Evolutionary conservation across 2,797 vertebrate species (phyloP).

Genomic region (Lemur catta): DNA sequence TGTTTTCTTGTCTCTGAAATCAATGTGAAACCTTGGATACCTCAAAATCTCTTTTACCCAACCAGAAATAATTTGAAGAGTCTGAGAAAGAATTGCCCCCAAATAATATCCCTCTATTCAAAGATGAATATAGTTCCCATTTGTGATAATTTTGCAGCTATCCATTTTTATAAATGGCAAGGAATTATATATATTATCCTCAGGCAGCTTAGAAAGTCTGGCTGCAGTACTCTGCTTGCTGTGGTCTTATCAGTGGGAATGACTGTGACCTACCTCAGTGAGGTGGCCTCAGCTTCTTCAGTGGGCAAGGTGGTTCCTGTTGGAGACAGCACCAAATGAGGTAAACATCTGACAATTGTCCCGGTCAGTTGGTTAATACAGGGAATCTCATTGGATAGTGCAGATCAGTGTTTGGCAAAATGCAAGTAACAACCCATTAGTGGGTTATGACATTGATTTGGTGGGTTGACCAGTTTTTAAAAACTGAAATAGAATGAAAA

Average conservation of each 20-base stretch:
- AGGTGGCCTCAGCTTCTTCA: background rate
- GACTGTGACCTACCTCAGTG: background rate
- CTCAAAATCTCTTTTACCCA: background rate
- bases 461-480: background rate
- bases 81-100: background rate
- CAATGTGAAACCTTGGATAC: slow-evolving; percentile 10
- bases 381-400: background rate
- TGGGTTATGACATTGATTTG: background rate
- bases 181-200: background rate
- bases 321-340: background rate
- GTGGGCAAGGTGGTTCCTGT: background rate
- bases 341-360: background rate
- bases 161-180: background rate
- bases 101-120: background rate
- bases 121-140: background rate
- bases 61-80: background rate
- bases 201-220: background rate
- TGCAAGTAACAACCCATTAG: background rate
- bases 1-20: background rate
- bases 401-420: background rate
- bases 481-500: slow-evolving; percentile 5
- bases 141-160: background rate
- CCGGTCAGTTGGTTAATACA: background rate
- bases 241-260: background rate
- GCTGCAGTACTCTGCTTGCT: background rate